Evolutionary conservation across 2,888 invertebrate species (phyloP), one percentile per base, ranked within the genome.

Genomic region (Aspidiotus rigidus): DNA sequence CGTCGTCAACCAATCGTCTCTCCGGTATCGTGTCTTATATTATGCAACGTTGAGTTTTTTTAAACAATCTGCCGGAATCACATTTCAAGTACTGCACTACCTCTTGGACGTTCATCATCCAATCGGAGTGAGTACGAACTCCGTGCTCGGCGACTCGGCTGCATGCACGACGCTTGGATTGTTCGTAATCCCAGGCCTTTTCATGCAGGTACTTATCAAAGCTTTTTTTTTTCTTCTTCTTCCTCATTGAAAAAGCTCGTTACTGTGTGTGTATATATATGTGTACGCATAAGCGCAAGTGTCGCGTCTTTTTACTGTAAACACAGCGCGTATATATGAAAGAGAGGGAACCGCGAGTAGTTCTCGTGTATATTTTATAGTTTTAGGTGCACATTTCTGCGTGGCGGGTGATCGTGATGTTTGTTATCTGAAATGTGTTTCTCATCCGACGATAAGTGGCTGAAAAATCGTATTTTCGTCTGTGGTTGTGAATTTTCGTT

Each of bases 51-150:
- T 49, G 49, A n/a, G 10, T 49, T 49, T 49, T 49, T 49, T 49
- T 49, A 49, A 49, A 49, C 49, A 49, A 49, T 49, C 49, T n/a
- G 49, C 49, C 49, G n/a, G 49, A 49, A 49, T 49, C 49, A n/a
- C 49, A n/a, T 49, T 49, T 49, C n/a, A 49, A 49, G 49, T 49
- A 49, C 49, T 49, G 10, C 49, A 11, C 28, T 28, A 13, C 49
- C n/a, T n/a, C n/a, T 49, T 49, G 49, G 49, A 49, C 49, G 49
- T 49, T 49, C 49, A n/a, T 49, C 49, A 49, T n/a, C 49, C 49
- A 49, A 49, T 49, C 49, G n/a, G 49, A 49, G n/a, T n/a, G 49
- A 49, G 49, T n/a, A 49, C 11, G 11, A 13, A 49, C n/a, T n/a
- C 49, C 49, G 49, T 11, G 11, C 49, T n/a, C 49, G 49, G 49